phyloP scores from a whole-genome alignment of 2,113 vertebrate genomes.

The Cyprinodon brontotheroides region DNA sequence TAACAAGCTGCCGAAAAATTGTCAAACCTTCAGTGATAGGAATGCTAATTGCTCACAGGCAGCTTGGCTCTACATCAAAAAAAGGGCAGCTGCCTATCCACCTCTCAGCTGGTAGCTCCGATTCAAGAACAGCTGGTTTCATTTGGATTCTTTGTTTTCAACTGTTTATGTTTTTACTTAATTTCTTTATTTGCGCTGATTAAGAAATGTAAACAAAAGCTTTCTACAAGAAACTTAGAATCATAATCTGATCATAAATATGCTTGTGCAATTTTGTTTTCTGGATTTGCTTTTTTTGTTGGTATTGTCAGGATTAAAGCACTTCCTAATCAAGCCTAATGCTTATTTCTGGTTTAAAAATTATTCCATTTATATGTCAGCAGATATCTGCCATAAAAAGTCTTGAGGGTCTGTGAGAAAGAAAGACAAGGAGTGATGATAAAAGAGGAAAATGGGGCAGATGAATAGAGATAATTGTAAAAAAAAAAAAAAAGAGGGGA shows the following conservation, averaged over 20 bases:
- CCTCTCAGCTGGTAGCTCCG: constrained; percentile 62
- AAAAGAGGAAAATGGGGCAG: neutral
- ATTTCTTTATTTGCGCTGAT: neutral
- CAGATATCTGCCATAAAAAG: constrained; percentile 5
- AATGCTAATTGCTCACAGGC: constrained; percentile 72
- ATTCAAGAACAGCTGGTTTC: constrained; percentile 70
- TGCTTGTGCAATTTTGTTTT: neutral
- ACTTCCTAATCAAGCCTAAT: neutral
- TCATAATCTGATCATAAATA: neutral
- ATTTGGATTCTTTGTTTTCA: constrained; percentile 42
- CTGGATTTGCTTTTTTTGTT: neutral
- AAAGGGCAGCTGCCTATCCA: constrained; percentile 53
- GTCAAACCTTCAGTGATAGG: constrained; percentile 48
- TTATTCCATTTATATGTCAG: constrained; percentile 16
- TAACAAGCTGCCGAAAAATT: constrained; percentile 43
- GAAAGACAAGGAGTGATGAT: neutral
- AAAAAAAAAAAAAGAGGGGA: neutral
- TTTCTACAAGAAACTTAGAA: neutral
- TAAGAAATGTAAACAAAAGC: neutral
- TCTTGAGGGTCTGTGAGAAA: constrained; percentile 6
- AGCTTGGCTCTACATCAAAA: constrained; percentile 18
- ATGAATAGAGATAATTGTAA: neutral
- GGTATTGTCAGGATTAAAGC: neutral
- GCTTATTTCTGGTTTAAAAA: constrained; percentile 8
- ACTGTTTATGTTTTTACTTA: neutral